These are phyloP conservation scores for Daktulosphaira vitifoliae DNA, from an alignment of 1,140 invertebrate genomes.

Conservation along the genomic window DNA sequence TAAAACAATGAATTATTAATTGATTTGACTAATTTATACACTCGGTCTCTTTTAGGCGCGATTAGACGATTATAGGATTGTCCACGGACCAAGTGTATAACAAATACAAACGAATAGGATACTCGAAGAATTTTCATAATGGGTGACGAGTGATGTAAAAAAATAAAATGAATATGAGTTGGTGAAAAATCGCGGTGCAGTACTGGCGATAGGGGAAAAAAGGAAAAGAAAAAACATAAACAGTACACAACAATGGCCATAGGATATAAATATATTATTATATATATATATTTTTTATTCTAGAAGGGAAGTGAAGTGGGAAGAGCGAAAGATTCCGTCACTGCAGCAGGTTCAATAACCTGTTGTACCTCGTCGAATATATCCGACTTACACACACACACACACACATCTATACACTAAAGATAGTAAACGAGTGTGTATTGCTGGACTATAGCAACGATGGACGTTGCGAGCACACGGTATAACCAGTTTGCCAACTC, in stretches of 20 bases:
- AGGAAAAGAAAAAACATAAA: no score
- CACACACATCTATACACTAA: not conserved
- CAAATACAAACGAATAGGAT: no score
- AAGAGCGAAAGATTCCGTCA: slow-evolving; percentile 21
- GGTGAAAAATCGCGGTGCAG: no score
- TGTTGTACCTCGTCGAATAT: slow-evolving; percentile 1
- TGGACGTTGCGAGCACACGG: not conserved
- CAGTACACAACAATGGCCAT: not conserved
- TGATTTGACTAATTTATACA: no score
- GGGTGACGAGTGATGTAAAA: no score
- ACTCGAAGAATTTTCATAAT: no score
- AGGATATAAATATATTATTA: not conserved
- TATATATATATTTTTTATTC: not conserved
- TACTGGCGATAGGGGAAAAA: no score
- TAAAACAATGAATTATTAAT: no score
- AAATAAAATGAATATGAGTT: no score
- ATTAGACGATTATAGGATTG: no score
- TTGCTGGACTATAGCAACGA: not conserved
- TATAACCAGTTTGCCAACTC: slow-evolving; percentile 33
- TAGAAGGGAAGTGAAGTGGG: not conserved
- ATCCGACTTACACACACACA: not conserved
- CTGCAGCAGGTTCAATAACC: slow-evolving; percentile 22
- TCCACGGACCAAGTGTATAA: no score
- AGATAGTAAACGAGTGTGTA: slow-evolving; percentile 14
- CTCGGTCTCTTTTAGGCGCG: no score